Percentiles rank a stretch among this genome's conserved stretches.
Evolutionary conservation across 2,888 invertebrate species (phyloP).

Genomic region (Hofmannophila pseudospretella): DNA sequence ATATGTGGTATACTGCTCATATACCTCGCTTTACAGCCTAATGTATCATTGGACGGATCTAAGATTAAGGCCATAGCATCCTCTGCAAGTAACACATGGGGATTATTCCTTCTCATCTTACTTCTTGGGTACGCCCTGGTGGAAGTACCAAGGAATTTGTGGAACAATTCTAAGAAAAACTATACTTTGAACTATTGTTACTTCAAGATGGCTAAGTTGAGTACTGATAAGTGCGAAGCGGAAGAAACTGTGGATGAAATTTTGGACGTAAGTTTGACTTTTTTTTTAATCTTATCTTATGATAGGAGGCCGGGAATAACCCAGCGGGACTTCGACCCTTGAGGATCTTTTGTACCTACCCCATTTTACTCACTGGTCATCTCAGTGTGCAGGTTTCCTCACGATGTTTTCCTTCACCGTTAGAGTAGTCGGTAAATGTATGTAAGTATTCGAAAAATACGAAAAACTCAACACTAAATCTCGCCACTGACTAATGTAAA

Average conservation of each 20-base stretch:
- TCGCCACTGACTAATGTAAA: too few relatives aligned
- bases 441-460: too few relatives aligned
- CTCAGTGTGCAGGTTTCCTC: too few relatives aligned
- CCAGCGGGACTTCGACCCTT: too few relatives aligned
- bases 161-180: constrained; percentile 93
- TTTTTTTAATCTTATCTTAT: too few relatives aligned
- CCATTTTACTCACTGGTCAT: too few relatives aligned
- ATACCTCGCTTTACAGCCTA: constrained; percentile 94
- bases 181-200: constrained; percentile 91
- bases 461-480: too few relatives aligned
- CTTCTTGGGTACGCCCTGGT: constrained; percentile 96
- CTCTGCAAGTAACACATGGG: constrained; percentile 99
- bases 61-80: constrained; percentile 98
- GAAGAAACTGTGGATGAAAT: constrained; percentile 98
- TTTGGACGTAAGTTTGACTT: constrained; percentile 83
- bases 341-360: too few relatives aligned
- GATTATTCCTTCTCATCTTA: constrained; percentile 94
- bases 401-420: too few relatives aligned
- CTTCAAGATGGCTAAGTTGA: constrained; percentile 95
- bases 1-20: constrained; percentile 96
- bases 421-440: too few relatives aligned
- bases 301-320: too few relatives aligned
- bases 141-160: constrained; percentile 94
- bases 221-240: constrained; percentile 96
- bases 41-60: constrained; percentile 91